Evolutionary conservation across 2,888 invertebrate genomes (phyloP).

Genomic region (Ophioninae sp.): DNA sequence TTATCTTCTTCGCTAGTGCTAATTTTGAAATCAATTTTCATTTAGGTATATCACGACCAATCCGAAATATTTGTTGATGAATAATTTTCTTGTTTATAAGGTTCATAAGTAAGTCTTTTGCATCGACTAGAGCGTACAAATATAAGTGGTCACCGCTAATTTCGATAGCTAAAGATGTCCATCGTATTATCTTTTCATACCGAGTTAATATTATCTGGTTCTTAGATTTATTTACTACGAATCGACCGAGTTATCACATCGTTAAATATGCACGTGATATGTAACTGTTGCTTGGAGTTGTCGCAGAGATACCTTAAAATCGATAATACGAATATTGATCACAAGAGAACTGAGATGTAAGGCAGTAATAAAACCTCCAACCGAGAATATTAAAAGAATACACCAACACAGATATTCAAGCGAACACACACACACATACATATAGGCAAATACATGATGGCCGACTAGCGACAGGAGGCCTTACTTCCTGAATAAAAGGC

Average conservation of each 20-base stretch:
- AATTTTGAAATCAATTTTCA: conserved; percentile 26
- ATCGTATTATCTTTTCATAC: too few relatives aligned
- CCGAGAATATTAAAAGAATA: too few relatives aligned
- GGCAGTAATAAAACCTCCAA: too few relatives aligned
- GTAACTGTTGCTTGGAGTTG: background rate
- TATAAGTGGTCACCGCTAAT: background rate
- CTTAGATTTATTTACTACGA: background rate
- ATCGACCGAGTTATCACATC: background rate
- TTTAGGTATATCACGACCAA: conserved; percentile 14
- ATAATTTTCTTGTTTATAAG: background rate
- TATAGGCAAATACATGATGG: too few relatives aligned
- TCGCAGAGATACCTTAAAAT: background rate
- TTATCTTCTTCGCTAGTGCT: conserved; percentile 34
- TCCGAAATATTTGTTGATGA: background rate
- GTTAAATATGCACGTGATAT: background rate
- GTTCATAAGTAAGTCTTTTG: background rate
- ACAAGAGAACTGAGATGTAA: too few relatives aligned
- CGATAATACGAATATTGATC: too few relatives aligned
- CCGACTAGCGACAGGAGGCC: too few relatives aligned
- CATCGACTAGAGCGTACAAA: background rate
- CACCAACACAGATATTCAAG: too few relatives aligned
- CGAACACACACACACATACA: too few relatives aligned
- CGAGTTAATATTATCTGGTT: background rate
- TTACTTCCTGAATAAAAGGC: too few relatives aligned
- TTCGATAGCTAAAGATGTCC: background rate